Evolutionary conservation across 2,113 vertebrate species (phyloP).

Genomic region (Periophthalmodon schlosseri): DNA sequence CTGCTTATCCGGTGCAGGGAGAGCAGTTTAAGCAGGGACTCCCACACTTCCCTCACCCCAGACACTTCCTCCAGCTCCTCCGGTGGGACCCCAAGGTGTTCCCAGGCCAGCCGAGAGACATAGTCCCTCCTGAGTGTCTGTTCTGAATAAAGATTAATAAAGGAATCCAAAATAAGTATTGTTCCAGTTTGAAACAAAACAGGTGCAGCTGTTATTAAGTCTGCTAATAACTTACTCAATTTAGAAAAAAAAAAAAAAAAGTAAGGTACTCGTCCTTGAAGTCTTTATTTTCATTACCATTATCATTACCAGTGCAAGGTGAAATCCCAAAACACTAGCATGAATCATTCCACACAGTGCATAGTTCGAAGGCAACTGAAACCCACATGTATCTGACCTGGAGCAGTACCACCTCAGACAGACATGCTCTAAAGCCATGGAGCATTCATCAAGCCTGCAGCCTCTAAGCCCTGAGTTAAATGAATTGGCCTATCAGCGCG

Average conservation of each 20-base stretch:
- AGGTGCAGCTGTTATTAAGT: no score
- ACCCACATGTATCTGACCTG: slow-evolving; percentile 43
- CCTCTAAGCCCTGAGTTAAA: slow-evolving; percentile 65
- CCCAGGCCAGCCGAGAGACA: no score
- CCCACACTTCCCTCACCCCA: no score
- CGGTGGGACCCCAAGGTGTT: no score
- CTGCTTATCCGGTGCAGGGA: no score
- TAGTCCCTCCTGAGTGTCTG: no score
- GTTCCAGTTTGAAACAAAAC: no score
- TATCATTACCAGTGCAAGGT: background rate
- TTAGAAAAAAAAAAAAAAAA: background rate
- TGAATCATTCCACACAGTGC: slow-evolving; percentile 13
- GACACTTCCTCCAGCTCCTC: no score
- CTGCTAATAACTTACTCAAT: no score
- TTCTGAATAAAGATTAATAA: no score
- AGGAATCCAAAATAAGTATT: no score
- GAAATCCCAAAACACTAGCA: slow-evolving; percentile 30
- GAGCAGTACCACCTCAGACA: slow-evolving; percentile 55
- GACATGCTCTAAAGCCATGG: slow-evolving; percentile 58
- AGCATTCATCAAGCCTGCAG: slow-evolving; percentile 63
- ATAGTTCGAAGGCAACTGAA: slow-evolving; percentile 53
- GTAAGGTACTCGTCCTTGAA: background rate
- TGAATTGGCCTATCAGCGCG: slow-evolving; percentile 73
- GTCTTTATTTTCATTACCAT: background rate
- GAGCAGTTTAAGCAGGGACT: no score